A percentile compares a stretch with the other conserved stretches of the same genome.
These are phyloP conservation scores for Trichechus manatus DNA, from an alignment of 2,113 vertebrate species.

Conservation along the genomic window DNA sequence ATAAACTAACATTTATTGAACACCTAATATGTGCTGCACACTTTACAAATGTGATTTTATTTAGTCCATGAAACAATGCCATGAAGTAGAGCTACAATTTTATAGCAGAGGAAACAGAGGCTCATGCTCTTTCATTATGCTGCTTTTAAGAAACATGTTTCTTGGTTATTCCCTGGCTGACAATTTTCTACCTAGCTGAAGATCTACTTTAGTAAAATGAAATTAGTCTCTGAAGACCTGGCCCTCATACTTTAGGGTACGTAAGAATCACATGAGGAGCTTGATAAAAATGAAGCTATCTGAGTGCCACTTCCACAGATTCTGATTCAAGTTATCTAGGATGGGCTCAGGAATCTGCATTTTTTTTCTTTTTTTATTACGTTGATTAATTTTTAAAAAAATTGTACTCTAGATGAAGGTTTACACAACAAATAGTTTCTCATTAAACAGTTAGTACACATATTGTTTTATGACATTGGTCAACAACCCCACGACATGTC, in stretches of 20 bases:
- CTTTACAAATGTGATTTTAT: neutral
- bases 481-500: too few species aligned
- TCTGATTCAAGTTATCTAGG: neutral
- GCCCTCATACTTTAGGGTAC: neutral
- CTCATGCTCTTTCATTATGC: neutral
- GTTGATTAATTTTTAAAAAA: too few species aligned
- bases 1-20: neutral
- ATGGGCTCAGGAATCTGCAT: neutral
- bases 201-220: constrained; percentile 27
- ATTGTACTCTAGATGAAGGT: too few species aligned
- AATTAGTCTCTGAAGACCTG: neutral
- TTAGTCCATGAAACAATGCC: neutral
- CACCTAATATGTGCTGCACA: neutral
- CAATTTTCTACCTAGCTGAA: constrained; percentile 37
- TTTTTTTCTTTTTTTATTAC: neutral
- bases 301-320: neutral
- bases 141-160: constrained; percentile 26
- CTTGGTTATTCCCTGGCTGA: constrained; percentile 15
- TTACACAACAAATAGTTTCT: too few species aligned
- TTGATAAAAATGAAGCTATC: constrained; percentile 53
- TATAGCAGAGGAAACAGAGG: neutral
- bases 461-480: too few species aligned
- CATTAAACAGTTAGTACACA: too few species aligned
- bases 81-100: constrained; percentile 44
- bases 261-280: neutral